Evolutionary conservation across 2,113 vertebrate genomes (phyloP), one percentile per base, ranked within the genome.

Genomic region (Turnix velox): DNA sequence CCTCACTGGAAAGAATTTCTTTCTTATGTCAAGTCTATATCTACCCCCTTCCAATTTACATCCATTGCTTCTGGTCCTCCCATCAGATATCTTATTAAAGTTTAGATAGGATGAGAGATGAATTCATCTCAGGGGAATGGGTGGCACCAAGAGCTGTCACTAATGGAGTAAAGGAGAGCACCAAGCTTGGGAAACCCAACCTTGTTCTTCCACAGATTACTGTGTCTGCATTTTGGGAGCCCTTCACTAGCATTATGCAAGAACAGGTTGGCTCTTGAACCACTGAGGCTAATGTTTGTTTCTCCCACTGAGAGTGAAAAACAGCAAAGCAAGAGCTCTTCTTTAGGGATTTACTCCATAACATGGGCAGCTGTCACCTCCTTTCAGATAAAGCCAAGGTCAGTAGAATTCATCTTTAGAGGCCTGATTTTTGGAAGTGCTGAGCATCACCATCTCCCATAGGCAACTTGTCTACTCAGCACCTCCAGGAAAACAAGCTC

Each of bases 131-230:
- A 69, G 14, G 3, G 20, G 22, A 6, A 16, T 11, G 25, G 16
- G 18, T 12, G 49, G 23, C 83, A 6, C 12, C 49, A 88, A 83
- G 28, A 62, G 33, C 31, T 58, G 17, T 54, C 25, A 40, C 6
- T 0, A 0, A 2, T 3, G 9, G 49, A 48, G 54, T 37, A 51
- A 59, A 79, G 46, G 25, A 61, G 18, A 59, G 27, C 14, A 61
- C 2, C 71, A 61, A 1, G 20, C 30, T 37, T 68, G 63, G 28
- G 42, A 83, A 66, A 9, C 12, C 30, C 68, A 71, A 6, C 2
- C 5, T 77, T 39, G 28, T 14, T 15, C 7, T 73, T 61, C 37
- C 23, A 27, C 24, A 65, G 7, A 18, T 61, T 52, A 61, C 13
- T 48, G 6, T 25, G 43, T 43, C 40, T 18, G n/a, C 12, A 19